phyloP scores from a whole-genome alignment of 2,113 vertebrate genomes.

The Diadophis punctatus region DNA sequence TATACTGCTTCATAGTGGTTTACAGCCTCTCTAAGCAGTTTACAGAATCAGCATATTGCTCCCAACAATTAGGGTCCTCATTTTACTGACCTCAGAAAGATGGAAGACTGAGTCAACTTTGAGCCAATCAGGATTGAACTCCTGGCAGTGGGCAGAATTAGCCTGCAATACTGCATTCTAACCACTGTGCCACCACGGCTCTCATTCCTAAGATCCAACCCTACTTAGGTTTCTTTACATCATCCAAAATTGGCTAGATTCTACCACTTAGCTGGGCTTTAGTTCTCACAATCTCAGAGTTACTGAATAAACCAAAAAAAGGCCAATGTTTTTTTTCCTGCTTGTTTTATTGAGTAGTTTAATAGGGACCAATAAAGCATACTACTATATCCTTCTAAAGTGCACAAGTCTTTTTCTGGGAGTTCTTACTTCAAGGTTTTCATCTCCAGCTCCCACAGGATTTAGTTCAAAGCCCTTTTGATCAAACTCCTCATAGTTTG shows the following conservation, averaged over 20 bases:
- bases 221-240: background rate
- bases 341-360: background rate
- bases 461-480: background rate
- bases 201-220: background rate
- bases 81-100: background rate
- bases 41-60: background rate
- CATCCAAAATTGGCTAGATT: background rate
- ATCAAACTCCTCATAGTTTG: background rate
- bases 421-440: background rate
- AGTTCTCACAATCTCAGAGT: background rate
- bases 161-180: background rate
- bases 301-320: background rate
- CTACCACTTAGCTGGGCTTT: background rate
- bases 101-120: background rate
- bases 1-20: background rate
- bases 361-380: background rate
- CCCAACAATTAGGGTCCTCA: background rate
- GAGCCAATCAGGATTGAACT: background rate
- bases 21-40: background rate
- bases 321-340: background rate
- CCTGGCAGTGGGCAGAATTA: background rate
- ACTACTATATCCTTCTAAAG: background rate
- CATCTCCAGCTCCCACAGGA: background rate
- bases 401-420: background rate
- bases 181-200: background rate